Conservation (phyloP, 2,888 invertebrate species). For the Drosophila kanekoi region DNA sequence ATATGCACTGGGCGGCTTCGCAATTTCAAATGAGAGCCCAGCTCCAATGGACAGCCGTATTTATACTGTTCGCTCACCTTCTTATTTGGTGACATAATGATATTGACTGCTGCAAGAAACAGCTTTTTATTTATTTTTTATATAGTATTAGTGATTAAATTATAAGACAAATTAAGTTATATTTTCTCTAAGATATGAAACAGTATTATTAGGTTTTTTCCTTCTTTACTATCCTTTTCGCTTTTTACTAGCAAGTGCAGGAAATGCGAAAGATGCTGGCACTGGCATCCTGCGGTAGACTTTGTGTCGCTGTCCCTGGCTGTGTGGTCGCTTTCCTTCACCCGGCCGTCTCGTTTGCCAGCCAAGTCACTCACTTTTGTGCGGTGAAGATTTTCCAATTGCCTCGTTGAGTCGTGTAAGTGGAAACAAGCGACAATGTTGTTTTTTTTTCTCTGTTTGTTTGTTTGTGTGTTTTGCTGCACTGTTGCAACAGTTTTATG, state of each 20-base stretch:
- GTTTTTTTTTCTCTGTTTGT: slow-evolving; percentile 8
- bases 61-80: too few relatives aligned
- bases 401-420: slow-evolving; percentile 19
- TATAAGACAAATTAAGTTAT: background rate
- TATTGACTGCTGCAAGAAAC: background rate
- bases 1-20: too few relatives aligned
- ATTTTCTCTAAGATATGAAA: background rate
- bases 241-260: background rate
- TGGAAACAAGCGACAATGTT: slow-evolving; percentile 28
- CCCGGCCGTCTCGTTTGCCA: slow-evolving; percentile 3
- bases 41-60: too few relatives aligned
- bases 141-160: slow-evolving; percentile 3
- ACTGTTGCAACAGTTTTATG: slow-evolving; percentile 31
- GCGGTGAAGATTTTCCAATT: slow-evolving; percentile 41
- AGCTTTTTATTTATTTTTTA: background rate
- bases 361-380: slow-evolving; percentile 24
- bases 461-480: slow-evolving; percentile 20
- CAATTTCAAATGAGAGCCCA: too few relatives aligned
- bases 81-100: too few relatives aligned
- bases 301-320: slow-evolving; percentile 53
- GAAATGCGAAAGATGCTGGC: slow-evolving; percentile 21
- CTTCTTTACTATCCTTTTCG: background rate
- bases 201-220: background rate
- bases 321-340: slow-evolving; percentile 15
- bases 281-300: slow-evolving; percentile 49